Percentiles rank a stretch among this genome's conserved stretches.
Conservation (phyloP, 2,888 invertebrate species). For the Dorcus hopei region DNA sequence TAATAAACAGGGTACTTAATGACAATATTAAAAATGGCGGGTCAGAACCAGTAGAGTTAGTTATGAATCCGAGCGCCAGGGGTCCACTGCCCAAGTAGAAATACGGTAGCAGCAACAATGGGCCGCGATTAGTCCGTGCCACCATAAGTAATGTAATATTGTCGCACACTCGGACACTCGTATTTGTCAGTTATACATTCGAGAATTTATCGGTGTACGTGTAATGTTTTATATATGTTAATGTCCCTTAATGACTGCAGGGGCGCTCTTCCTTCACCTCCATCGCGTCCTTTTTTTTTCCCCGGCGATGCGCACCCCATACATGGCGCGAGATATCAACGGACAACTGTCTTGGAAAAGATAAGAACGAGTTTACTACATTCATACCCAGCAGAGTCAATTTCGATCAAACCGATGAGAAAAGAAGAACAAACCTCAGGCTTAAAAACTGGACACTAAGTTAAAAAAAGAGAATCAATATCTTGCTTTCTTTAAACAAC, state of each 20-base stretch:
- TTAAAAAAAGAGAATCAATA: too few relatives aligned
- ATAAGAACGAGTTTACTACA: too few relatives aligned
- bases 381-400: too few relatives aligned
- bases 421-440: too few relatives aligned
- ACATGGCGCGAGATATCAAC: too few relatives aligned
- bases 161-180: conserved; percentile 32
- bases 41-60: conserved; percentile 32
- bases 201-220: conserved; percentile 25
- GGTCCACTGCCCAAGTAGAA: conserved; percentile 46
- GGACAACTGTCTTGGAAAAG: too few relatives aligned
- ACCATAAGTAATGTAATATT: conserved; percentile 37
- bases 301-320: too few relatives aligned
- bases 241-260: conserved; percentile 24
- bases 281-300: not conserved
- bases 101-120: conserved; percentile 48
- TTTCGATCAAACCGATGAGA: too few relatives aligned
- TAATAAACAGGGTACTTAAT: conserved; percentile 34
- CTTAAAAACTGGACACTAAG: too few relatives aligned
- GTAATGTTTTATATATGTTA: conserved; percentile 28
- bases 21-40: conserved; percentile 46
- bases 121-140: conserved; percentile 34
- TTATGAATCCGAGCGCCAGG: conserved; percentile 34
- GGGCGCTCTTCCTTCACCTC: conserved; percentile 15
- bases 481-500: too few relatives aligned
- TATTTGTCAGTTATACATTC: conserved; percentile 34